A percentile compares a stretch with the other conserved stretches of the same genome.
phyloP scores from a whole-genome alignment of 2,797 vertebrate species.

The Tokudaia tokunoshimensis region DNA sequence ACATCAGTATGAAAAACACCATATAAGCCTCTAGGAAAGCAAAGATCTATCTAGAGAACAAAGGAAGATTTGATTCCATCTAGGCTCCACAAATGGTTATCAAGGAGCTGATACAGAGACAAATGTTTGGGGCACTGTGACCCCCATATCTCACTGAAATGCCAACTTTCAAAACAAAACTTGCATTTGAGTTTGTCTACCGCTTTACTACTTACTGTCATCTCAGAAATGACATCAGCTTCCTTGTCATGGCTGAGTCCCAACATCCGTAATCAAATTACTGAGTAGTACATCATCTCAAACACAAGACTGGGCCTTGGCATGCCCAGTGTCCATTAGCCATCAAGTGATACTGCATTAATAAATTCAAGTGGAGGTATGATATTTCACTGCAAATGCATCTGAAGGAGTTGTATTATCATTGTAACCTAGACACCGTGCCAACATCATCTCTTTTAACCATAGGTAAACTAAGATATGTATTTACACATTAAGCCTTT shows the following conservation, averaged over 20 bases:
- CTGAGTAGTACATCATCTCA: slow-evolving; percentile 65
- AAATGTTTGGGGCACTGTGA: not conserved
- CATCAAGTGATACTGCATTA: slow-evolving; percentile 72
- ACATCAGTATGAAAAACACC: not conserved
- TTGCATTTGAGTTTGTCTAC: slow-evolving; percentile 40
- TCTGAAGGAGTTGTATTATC: slow-evolving; percentile 65
- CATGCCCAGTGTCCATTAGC: slow-evolving; percentile 80
- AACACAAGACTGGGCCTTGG: slow-evolving; percentile 55
- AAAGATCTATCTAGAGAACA: not conserved
- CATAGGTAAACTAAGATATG: slow-evolving; percentile 60
- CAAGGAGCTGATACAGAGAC: not conserved
- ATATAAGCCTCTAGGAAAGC: not conserved
- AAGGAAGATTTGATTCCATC: not conserved
- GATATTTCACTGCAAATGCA: slow-evolving; percentile 74
- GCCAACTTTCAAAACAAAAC: slow-evolving; percentile 51
- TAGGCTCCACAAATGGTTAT: not conserved
- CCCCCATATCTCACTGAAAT: not conserved
- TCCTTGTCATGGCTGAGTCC: slow-evolving; percentile 64
- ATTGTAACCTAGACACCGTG: slow-evolving; percentile 41
- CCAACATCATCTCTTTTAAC: slow-evolving; percentile 71
- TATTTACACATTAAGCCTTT: slow-evolving; percentile 76
- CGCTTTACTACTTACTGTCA: slow-evolving; percentile 59
- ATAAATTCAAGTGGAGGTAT: slow-evolving; percentile 64
- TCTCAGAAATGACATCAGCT: slow-evolving; percentile 70
- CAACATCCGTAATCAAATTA: slow-evolving; percentile 69